phyloP scores from a whole-genome alignment of 2,113 vertebrate genomes.

The Heterocephalus glaber region DNA sequence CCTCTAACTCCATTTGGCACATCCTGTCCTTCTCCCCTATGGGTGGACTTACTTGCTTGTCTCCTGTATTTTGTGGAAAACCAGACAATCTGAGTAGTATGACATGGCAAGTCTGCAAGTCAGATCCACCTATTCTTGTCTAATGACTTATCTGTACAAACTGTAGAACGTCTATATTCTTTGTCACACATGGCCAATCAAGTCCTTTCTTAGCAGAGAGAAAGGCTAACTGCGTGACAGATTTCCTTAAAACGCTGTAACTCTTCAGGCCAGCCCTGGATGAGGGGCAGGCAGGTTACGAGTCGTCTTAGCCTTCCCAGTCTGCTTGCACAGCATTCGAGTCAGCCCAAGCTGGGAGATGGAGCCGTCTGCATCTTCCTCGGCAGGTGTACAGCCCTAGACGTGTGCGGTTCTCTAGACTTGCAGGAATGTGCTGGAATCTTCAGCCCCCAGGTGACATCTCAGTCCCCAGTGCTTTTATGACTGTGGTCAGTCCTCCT shows the following conservation, averaged over 20 bases:
- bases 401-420: too few relatives aligned
- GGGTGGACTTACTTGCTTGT: not conserved
- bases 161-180: not conserved
- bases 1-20: not conserved
- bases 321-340: not conserved
- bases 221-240: not conserved
- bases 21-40: rapidly evolving
- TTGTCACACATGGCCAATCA: not conserved
- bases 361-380: not conserved
- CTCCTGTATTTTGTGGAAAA: constrained; percentile 1
- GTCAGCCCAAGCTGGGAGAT: not conserved
- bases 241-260: not conserved
- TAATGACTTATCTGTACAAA: not conserved
- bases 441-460: not conserved
- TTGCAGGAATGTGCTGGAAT: too few relatives aligned
- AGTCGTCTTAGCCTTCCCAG: constrained; percentile 26
- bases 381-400: not conserved
- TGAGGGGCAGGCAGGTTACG: not conserved
- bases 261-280: not conserved
- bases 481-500: not conserved
- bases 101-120: not conserved
- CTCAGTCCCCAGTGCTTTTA: not conserved
- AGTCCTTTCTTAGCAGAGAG: not conserved
- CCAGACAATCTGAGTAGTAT: not conserved
- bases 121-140: not conserved